Conservation (phyloP, 1,140 invertebrate genomes). For the Aphaenogaster ashmeadi region DNA sequence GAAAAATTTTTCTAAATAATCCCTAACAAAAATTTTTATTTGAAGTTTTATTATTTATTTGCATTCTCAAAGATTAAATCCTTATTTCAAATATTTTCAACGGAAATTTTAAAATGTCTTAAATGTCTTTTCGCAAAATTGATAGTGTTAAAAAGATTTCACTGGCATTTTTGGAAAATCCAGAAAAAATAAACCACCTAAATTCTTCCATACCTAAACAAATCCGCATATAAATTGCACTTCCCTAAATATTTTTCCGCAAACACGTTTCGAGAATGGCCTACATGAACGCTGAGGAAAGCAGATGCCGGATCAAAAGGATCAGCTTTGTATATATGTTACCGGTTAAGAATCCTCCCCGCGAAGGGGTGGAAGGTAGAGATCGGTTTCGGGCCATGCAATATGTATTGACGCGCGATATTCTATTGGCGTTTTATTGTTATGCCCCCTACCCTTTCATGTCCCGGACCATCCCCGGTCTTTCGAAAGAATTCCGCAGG, state of each 20-base stretch:
- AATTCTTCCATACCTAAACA: neutral
- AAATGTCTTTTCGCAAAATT: neutral
- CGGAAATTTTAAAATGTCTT: neutral
- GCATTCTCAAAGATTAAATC: neutral
- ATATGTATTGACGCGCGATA: conserved; percentile 73
- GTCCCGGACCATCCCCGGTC: neutral
- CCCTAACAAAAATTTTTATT: neutral
- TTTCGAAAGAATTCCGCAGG: conserved; percentile 39
- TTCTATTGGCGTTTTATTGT: conserved; percentile 77
- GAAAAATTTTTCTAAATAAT: neutral
- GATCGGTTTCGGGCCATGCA: conserved; percentile 50
- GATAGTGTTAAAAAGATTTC: neutral
- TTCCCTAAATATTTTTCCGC: neutral
- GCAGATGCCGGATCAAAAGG: neutral
- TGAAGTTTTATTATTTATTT: neutral
- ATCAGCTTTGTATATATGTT: conserved; percentile 7
- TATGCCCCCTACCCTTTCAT: neutral
- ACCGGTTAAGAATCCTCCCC: neutral
- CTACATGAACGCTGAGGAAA: neutral
- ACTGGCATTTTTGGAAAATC: neutral
- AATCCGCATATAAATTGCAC: neutral
- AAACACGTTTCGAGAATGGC: neutral
- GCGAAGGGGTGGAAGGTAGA: neutral
- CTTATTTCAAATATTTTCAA: neutral
- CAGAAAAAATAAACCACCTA: neutral